Percentiles rank a stretch among this genome's conserved stretches.
These are phyloP conservation scores for Aphyosemion australe DNA, from an alignment of 2,113 vertebrate species.

Conservation along the genomic window DNA sequence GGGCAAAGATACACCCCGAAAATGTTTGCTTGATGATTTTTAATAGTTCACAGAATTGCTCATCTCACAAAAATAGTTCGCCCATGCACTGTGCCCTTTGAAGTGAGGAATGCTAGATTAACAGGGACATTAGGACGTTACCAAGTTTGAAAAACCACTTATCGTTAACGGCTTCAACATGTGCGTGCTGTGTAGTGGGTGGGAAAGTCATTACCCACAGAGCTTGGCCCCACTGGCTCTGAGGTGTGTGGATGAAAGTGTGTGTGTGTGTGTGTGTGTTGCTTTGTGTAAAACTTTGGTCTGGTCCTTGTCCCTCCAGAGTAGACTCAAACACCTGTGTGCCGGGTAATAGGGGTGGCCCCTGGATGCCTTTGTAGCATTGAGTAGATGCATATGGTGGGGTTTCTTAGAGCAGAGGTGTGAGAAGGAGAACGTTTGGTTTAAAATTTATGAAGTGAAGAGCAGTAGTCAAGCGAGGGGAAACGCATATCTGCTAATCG, in stretches of 20 bases:
- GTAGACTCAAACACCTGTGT: conserved; percentile 67
- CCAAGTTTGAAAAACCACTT: conserved; percentile 75
- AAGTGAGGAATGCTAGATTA: conserved; percentile 73
- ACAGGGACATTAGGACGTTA: conserved; percentile 73
- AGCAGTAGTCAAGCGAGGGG: conserved; percentile 55
- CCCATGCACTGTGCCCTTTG: conserved; percentile 53
- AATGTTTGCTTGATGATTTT: conserved; percentile 6
- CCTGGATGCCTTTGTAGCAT: conserved; percentile 61
- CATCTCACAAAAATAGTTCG: conserved; percentile 43
- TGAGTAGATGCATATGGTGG: conserved; percentile 22
- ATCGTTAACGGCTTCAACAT: conserved; percentile 78
- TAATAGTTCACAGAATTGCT: conserved; percentile 49
- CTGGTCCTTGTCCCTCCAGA: conserved; percentile 62
- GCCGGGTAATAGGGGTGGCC: conserved; percentile 67
- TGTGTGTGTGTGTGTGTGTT: conserved; percentile 27
- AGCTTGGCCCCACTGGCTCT: conserved; percentile 67
- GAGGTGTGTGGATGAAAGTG: conserved; percentile 48
- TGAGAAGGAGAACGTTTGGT: conserved; percentile 56
- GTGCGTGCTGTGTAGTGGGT: conserved; percentile 75
- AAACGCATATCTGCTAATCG: conserved; percentile 2
- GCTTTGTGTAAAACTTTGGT: conserved; percentile 47
- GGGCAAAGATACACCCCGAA: conserved; percentile 14
- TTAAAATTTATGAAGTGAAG: conserved; percentile 54
- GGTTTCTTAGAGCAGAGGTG: conserved; percentile 49
- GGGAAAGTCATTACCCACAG: conserved; percentile 75